Percentiles rank a stretch among this genome's conserved stretches.
phyloP scores from a whole-genome alignment of 2,888 invertebrate species.

The Thumatha senex region DNA sequence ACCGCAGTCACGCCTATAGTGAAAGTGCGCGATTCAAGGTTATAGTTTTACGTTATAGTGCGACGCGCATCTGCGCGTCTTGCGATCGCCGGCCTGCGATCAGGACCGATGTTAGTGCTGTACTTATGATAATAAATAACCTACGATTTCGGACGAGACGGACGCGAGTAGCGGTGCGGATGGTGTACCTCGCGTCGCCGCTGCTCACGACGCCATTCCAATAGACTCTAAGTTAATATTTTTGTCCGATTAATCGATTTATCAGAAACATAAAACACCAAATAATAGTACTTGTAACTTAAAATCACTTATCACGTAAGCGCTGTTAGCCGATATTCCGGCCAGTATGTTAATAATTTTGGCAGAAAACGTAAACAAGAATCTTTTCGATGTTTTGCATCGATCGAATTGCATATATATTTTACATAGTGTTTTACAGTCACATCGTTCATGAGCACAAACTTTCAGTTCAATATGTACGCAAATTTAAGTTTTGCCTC shows the following conservation, averaged over 20 bases:
- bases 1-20: conserved; percentile 71
- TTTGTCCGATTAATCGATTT: conserved; percentile 73
- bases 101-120: conserved; percentile 79
- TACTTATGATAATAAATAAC: conserved; percentile 80
- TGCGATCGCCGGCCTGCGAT: conserved; percentile 68
- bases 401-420: conserved; percentile 56
- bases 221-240: conserved; percentile 75
- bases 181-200: conserved; percentile 48
- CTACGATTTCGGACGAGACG: conserved; percentile 61
- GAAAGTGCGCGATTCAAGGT: conserved; percentile 80
- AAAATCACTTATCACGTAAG: conserved; percentile 55
- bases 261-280: conserved; percentile 76
- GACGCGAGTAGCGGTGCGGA: conserved; percentile 58
- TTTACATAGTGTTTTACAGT: conserved; percentile 69
- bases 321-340: conserved; percentile 72
- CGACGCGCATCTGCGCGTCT: conserved; percentile 71
- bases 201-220: conserved; percentile 46
- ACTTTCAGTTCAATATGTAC: conserved; percentile 61
- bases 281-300: conserved; percentile 39
- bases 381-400: conserved; percentile 46
- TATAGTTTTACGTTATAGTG: conserved; percentile 82
- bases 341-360: conserved; percentile 68
- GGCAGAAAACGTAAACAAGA: conserved; percentile 54
- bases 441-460: conserved; percentile 59
- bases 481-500: conserved; percentile 57